A percentile compares a stretch with the other conserved stretches of the same genome.
phyloP scores from a whole-genome alignment of 37 sponge, comb jelly and placozoan genomes.

The Mnemiopsis leidyi region DNA sequence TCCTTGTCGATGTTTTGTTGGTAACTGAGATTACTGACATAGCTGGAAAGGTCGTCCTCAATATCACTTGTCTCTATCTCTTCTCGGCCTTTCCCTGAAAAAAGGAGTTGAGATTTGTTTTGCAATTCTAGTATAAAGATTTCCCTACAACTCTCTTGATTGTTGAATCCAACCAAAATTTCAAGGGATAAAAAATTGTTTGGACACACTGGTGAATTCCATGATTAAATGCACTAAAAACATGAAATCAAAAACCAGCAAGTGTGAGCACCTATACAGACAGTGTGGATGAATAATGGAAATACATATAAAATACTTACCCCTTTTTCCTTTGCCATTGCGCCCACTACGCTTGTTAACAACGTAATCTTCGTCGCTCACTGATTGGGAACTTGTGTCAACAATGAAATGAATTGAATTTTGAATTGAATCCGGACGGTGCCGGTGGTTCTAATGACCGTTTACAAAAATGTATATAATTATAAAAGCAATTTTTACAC shows the following conservation, averaged over 20 bases:
- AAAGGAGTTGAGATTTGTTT: no score
- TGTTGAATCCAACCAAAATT: no score
- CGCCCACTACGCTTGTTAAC: neutral
- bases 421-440: no score
- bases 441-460: no score
- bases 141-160: no score
- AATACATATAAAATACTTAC: neutral
- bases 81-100: slow-evolving; percentile 7
- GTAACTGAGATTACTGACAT: slow-evolving; percentile 55
- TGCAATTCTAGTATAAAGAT: no score
- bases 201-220: no score
- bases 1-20: slow-evolving; percentile 17
- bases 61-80: neutral
- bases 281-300: neutral
- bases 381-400: no score
- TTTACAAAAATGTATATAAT: neutral
- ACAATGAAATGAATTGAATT: neutral
- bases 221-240: no score
- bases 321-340: slow-evolving; percentile 36
- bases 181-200: no score
- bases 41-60: slow-evolving; percentile 55
- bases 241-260: no score
- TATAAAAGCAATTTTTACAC: no score
- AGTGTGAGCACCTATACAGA: neutral
- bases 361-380: slow-evolving; percentile 23